Evolutionary conservation across 2,113 vertebrate species (phyloP), one percentile per base, ranked within the genome.

Genomic region (Alaudala cheleensis): DNA sequence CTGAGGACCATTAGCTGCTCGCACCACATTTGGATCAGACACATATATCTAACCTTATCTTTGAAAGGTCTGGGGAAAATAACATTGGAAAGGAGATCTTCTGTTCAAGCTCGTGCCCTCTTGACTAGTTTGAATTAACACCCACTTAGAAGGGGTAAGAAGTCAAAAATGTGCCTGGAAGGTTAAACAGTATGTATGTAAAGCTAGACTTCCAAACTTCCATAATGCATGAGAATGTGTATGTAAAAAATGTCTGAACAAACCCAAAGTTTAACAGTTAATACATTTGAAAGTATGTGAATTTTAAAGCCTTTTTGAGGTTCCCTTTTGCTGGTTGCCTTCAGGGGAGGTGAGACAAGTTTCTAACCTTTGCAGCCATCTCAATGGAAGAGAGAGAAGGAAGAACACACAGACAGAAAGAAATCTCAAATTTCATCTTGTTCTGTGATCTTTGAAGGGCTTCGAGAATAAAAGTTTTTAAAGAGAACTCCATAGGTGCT

Each of bases 341-440:
- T 95, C 64, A 93, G 96, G 97, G 95, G 73, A 96, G 80, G 95
- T 94, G 95, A 94, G 73, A 80, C 92, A 85, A 94, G 39, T 87
- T 96, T 96, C 67, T 97, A 93, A 97, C 96, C 95, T 97, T 96
- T 97, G 70, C 87, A 97, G 61, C 56, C 82, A 84, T 92, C 91
- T 97, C 92, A 91, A 11, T 92, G 88, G 91, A 93, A 94, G 42
- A 86, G 66, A 79, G n/a, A 34, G 76, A 93, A 90, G 69, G 49
- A 95, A 95, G 76, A 97, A 96, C 94, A 97, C 65, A 95, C 64
- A 90, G 29, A 29, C 47, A 85, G 72, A 86, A 92, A 92, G 42
- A 89, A 94, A 88, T 81, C 86, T 94, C 73, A 85, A 90, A 92
- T 94, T 95, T 94, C 56, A 64, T 67, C 95, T 93, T 96, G 86